These are phyloP conservation scores for Theristicus caerulescens DNA, from an alignment of 2,113 vertebrate species.

Conservation along the genomic window DNA sequence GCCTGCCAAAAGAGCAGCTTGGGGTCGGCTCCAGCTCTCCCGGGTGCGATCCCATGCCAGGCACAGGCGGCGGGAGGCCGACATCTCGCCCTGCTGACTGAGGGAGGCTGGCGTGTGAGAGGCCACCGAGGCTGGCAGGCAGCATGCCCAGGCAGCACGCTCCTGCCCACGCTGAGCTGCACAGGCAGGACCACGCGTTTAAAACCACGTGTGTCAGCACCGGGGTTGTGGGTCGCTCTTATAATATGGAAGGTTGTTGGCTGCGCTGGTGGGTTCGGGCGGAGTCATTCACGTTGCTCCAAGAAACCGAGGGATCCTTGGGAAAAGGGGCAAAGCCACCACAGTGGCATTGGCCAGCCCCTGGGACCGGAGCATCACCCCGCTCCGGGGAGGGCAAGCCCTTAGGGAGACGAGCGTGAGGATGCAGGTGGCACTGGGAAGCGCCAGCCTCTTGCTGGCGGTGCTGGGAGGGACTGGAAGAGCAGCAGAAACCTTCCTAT, in stretches of 20 bases:
- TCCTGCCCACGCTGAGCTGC: neutral
- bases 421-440: neutral
- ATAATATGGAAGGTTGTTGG: neutral
- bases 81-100: neutral
- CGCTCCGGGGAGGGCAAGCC: neutral
- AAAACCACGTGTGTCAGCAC: neutral
- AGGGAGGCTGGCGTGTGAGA: neutral
- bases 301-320: neutral
- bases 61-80: neutral
- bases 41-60: neutral
- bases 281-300: accelerated
- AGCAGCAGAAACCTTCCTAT: neutral
- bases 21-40: neutral
- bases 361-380: neutral
- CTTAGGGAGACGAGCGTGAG: accelerated
- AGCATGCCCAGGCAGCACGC: neutral
- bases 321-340: neutral
- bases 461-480: neutral
- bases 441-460: accelerated
- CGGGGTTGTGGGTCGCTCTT: neutral
- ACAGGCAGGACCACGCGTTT: neutral
- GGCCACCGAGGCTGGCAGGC: neutral
- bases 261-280: neutral
- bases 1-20: neutral
- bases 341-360: neutral